Evolutionary conservation across 1,140 invertebrate genomes (phyloP).

Genomic region (Drosophila simulans): DNA sequence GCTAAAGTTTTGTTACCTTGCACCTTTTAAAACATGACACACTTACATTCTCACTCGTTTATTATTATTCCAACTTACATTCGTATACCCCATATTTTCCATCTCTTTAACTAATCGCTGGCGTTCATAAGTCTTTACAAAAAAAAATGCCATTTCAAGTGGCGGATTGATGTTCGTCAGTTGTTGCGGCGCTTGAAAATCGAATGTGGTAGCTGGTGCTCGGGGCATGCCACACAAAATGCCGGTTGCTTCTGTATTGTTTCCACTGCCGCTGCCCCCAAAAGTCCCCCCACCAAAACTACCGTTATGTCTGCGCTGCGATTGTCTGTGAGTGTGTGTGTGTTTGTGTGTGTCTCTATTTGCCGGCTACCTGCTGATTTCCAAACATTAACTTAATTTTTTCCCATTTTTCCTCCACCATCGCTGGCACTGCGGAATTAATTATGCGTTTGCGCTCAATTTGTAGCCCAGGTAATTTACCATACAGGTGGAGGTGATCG

Average conservation of each 20-base stretch:
- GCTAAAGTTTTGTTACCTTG: no score
- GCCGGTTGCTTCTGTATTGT: constrained; percentile 28
- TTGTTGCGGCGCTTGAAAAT: constrained; percentile 26
- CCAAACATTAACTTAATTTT: constrained; percentile 78
- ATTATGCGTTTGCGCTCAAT: constrained; percentile 82
- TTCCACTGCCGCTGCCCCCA: constrained; percentile 1
- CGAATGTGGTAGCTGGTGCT: constrained; percentile 37
- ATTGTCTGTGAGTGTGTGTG: constrained; percentile 22
- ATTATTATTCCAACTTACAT: no score
- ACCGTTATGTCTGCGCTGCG: constrained; percentile 49
- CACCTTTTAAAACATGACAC: no score
- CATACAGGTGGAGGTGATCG: neutral
- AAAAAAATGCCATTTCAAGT: constrained; percentile 7
- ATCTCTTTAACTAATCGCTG: constrained; percentile 1
- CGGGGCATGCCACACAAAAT: constrained; percentile 21
- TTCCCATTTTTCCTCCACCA: constrained; percentile 53
- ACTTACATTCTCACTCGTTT: no score
- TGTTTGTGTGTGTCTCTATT: constrained; percentile 13
- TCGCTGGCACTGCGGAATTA: constrained; percentile 65
- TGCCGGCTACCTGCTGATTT: constrained; percentile 64
- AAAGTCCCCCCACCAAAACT: constrained; percentile 31
- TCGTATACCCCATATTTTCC: neutral
- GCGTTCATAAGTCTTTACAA: constrained; percentile 2
- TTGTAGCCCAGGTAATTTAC: constrained; percentile 74
- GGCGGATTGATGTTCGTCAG: constrained; percentile 27